Evolutionary conservation across 2,797 vertebrate genomes (phyloP).

Genomic region (Pseudochirops corinnae): DNA sequence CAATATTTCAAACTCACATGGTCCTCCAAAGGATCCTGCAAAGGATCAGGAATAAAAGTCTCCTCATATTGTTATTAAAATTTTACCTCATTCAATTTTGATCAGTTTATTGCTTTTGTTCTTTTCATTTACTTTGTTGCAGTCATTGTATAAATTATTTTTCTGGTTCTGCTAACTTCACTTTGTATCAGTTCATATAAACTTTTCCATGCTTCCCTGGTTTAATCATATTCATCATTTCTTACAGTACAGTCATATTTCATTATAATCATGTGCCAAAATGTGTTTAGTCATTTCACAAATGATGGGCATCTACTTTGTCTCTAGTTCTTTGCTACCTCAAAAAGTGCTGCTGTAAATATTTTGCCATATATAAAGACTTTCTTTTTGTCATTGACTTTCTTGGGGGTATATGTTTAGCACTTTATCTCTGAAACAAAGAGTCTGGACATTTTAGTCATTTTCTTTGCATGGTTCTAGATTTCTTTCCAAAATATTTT

Average conservation of each 20-base stretch:
- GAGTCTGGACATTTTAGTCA: background rate
- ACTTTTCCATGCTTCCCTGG: background rate
- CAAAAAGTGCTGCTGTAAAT: background rate
- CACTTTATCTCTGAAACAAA: background rate
- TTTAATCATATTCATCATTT: background rate
- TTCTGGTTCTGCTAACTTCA: background rate
- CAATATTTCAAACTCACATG: background rate
- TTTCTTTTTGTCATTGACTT: background rate
- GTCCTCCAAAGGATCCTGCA: background rate
- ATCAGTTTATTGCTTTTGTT: background rate
- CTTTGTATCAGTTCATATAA: background rate
- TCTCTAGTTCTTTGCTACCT: background rate
- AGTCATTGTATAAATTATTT: background rate
- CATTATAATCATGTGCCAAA: background rate
- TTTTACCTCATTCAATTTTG: background rate
- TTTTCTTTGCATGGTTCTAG: background rate
- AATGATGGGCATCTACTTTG: background rate
- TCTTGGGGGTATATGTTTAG: background rate
- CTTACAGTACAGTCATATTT: background rate
- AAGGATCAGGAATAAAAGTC: background rate
- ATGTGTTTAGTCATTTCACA: background rate
- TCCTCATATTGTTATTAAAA: background rate
- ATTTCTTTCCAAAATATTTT: background rate
- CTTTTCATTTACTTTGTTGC: background rate
- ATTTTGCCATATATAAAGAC: background rate